Evolutionary conservation across 1,140 invertebrate genomes (phyloP), one percentile per base, ranked within the genome.

Genomic region (Zaprionus inermis): DNA sequence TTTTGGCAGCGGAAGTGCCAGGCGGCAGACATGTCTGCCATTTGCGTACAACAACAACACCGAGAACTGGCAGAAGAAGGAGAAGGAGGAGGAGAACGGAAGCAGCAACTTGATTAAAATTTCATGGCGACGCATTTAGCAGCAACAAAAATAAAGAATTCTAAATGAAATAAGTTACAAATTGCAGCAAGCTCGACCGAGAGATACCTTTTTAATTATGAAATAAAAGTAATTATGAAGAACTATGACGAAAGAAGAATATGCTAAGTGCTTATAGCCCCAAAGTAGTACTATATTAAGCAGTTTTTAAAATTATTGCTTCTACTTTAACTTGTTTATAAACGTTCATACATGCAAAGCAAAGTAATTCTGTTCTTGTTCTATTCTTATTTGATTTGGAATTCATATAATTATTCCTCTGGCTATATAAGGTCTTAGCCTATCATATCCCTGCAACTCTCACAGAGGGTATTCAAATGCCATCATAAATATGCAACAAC

Each of bases 101-200:
- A 74, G 71, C 18, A 38, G 60, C 60, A 69, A 79, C 73, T 79
- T 79, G 77, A 79, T 79, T 79, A 79, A 76, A 79, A 79, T 79
- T 79, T 79, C 69, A 79, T 79, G 65, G 74, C 74, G 74, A 79
- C 68, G 70, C 74, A 76, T 76, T 78, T 70, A 70, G 34, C 71
- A 74, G 32, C 44, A 73, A 60, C 24, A 46, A 59, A 58, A 51
- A 52, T 24, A 32, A 24, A 64, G 49, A 61, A 52, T 44, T n/a
- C 16, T 44, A 44, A 44, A 44, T 16, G n/a, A 44, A 44, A 44
- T 44, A 44, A 16, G 38, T 16, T 7, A 30, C 10, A 46, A 65
- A n/a, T 49, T 22, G 16, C 18, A 22, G 44, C 3, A 12, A 1
- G 12, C 44, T 49, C 11, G 44, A 49, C 44, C 5, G 18, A 1